Evolutionary conservation across 64 coral and sea anemone genomes (phyloP).

Genomic region (Orbicella faveolata): DNA sequence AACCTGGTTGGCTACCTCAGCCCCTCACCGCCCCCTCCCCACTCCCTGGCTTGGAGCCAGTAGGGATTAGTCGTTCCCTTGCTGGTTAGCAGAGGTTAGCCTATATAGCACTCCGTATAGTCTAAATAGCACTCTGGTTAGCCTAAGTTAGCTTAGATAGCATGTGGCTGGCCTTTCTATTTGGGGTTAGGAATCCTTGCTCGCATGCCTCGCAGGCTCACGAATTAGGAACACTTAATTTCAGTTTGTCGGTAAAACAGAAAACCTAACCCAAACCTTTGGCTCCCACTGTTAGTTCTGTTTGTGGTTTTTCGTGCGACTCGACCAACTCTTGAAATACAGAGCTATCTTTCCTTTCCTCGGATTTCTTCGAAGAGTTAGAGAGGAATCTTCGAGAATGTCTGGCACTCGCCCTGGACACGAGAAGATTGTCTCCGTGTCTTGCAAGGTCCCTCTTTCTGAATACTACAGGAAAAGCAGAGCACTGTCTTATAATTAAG

Average conservation of each 20-base stretch:
- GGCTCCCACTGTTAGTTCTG: constrained; percentile 72
- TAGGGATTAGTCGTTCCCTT: no score
- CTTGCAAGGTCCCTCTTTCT: not conserved
- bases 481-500: constrained; percentile 18
- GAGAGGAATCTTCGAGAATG: not conserved
- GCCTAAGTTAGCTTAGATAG: no score
- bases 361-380: not conserved
- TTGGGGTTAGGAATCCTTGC: no score
- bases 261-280: constrained; percentile 51
- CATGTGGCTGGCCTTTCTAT: no score
- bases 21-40: no score
- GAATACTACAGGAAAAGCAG: constrained; percentile 4
- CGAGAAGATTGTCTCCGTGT: not conserved
- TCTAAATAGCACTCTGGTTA: no score
- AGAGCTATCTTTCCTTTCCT: constrained; percentile 37
- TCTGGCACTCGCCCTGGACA: not conserved
- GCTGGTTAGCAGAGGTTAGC: no score
- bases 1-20: no score
- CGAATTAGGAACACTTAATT: no score
- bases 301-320: constrained; percentile 53
- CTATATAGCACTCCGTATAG: no score
- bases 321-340: constrained; percentile 57
- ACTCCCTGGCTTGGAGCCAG: no score
- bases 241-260: not conserved
- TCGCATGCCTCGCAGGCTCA: no score